Evolutionary conservation across 1,140 invertebrate species (phyloP).

Genomic region (Diorhabda sublineata): DNA sequence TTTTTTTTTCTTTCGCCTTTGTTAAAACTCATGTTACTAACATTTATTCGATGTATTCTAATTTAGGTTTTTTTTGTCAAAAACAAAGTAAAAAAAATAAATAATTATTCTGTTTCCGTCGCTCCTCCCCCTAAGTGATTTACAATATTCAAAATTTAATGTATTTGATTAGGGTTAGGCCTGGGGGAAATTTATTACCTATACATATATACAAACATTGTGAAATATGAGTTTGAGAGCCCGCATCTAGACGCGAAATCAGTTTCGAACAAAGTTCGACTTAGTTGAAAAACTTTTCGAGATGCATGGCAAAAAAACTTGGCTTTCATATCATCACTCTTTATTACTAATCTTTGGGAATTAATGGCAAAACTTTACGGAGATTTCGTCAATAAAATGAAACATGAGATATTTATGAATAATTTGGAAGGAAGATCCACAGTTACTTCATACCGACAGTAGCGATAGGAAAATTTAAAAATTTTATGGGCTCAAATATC

Average conservation of each 20-base stretch:
- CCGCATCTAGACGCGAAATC: background rate
- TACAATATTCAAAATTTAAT: background rate
- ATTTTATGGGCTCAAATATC: too few species aligned
- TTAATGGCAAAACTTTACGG: background rate
- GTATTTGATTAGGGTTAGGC: background rate
- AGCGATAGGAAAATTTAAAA: too few species aligned
- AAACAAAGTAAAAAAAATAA: background rate
- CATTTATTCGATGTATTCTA: too few species aligned
- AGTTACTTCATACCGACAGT: too few species aligned
- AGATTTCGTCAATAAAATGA: slow-evolving; percentile 2
- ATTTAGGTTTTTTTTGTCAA: too few species aligned
- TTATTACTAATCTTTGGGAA: slow-evolving; percentile 3
- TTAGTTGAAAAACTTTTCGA: background rate
- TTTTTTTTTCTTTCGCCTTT: too few species aligned
- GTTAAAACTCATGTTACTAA: too few species aligned
- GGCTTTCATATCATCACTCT: slow-evolving; percentile 1
- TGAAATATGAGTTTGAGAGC: slow-evolving; percentile 1
- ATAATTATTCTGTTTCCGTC: background rate
- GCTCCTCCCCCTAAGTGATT: background rate
- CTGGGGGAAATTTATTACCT: background rate
- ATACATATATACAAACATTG: background rate
- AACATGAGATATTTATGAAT: background rate
- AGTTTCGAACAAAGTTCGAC: background rate
- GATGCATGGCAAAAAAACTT: background rate
- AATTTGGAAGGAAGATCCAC: too few species aligned